Percentiles rank a stretch among this genome's conserved stretches.
These are phyloP conservation scores for Polydrusus cervinus DNA, from an alignment of 2,888 invertebrate genomes.

Conservation along the genomic window DNA sequence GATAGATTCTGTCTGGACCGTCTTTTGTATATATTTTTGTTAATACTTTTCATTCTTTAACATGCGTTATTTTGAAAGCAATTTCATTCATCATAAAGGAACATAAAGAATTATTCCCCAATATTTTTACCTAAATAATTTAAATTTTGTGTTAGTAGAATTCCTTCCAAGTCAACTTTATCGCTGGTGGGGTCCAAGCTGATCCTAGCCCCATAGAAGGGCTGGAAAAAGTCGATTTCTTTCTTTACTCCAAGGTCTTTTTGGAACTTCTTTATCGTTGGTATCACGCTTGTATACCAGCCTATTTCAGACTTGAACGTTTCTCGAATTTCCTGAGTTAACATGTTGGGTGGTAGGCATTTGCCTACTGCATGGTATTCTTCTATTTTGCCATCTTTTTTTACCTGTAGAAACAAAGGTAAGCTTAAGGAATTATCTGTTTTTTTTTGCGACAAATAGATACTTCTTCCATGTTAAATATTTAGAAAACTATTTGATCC, in stretches of 20 bases:
- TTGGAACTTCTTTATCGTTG: conserved; percentile 70
- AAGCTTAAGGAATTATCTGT: background rate
- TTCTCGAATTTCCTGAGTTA: conserved; percentile 66
- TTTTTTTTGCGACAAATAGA: too few relatives aligned
- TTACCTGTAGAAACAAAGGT: conserved; percentile 28
- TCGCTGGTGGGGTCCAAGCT: conserved; percentile 55
- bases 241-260: conserved; percentile 68
- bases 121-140: conserved; percentile 65
- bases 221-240: conserved; percentile 67
- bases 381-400: conserved; percentile 33
- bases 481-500: too few relatives aligned
- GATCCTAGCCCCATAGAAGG: conserved; percentile 60
- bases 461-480: too few relatives aligned
- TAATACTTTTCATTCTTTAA: too few relatives aligned
- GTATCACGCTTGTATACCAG: conserved; percentile 73
- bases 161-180: conserved; percentile 72
- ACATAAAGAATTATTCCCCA: too few relatives aligned
- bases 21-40: too few relatives aligned
- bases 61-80: too few relatives aligned
- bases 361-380: conserved; percentile 49
- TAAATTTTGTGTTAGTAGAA: conserved; percentile 73
- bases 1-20: too few relatives aligned
- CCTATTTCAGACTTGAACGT: conserved; percentile 74
- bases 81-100: too few relatives aligned
- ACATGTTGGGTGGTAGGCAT: conserved; percentile 41